Evolutionary conservation across 2,888 invertebrate genomes (phyloP).

Genomic region (Neria commutata): DNA sequence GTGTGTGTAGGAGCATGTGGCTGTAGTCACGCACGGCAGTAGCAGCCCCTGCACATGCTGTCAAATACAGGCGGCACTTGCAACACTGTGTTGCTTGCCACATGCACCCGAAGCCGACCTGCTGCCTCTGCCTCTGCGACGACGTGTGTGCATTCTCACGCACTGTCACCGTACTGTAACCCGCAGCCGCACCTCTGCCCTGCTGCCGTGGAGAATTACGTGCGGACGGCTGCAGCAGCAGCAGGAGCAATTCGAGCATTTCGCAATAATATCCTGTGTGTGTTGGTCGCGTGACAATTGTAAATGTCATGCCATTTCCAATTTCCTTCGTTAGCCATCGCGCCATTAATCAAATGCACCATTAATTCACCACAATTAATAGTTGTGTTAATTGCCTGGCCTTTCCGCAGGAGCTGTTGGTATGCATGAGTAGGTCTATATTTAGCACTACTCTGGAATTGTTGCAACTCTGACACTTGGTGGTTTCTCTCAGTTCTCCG

Average conservation of each 20-base stretch:
- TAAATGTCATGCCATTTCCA: background rate
- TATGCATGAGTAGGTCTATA: too few species aligned
- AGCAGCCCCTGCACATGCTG: too few species aligned
- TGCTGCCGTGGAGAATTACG: too few species aligned
- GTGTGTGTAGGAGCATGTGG: background rate
- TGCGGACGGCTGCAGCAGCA: too few species aligned
- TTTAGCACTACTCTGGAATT: too few species aligned
- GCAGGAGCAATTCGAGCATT: background rate
- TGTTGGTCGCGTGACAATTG: background rate
- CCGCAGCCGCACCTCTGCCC: too few species aligned
- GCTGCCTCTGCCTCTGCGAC: background rate
- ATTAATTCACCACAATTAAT: conserved; percentile 53
- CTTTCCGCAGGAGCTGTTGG: conserved; percentile 6
- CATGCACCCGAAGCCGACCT: background rate
- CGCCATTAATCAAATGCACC: conserved; percentile 51
- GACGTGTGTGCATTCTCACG: background rate
- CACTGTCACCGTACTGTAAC: background rate
- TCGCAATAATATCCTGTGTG: background rate
- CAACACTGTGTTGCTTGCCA: background rate
- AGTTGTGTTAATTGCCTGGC: conserved; percentile 43
- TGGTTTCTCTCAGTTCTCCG: too few species aligned
- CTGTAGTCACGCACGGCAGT: too few species aligned
- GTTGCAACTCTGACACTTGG: too few species aligned
- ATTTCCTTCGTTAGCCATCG: conserved; percentile 17
- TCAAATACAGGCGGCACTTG: background rate